Base-by-base conservation (phyloP, 1,140 invertebrate species). In the Zaprionus ornatus region DNA sequence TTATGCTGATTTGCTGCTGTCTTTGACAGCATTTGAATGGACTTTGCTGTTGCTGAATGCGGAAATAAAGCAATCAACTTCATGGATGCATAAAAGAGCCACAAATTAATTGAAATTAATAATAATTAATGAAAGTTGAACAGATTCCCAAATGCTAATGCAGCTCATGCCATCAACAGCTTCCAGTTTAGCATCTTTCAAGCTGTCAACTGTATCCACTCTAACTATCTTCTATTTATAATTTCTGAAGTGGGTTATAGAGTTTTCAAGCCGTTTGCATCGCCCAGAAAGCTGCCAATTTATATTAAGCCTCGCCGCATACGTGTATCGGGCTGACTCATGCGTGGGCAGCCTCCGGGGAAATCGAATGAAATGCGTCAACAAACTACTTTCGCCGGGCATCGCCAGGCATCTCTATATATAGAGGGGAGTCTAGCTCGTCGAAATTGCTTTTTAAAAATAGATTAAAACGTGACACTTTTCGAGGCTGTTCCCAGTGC, bases 381-480 rank as follows among this genome's bases (percentile, higher is more conserved):
- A 48, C 21, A 42, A 72, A 72, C 70, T 72, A 66, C 65, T 52
- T 66, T 59, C 15, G 54, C 4, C 13, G 0, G 4, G 12, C 71
- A 21, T 17, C 29, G 21, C n/a, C n/a, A n/a, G n/a, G n/a, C n/a
- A 37, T 54, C 13, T 10, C 13, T n/a, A 42, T 21, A 54, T 54
- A 25, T 27, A 48, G 17, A 3, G 19, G 4, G 3, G 15, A 61
- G 45, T 27, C 10, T 55, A 48, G 62, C 29, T 55, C 23, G 65
- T 50, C 32, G 52, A 72, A 66, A 62, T 66, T 73, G 62, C 15
- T 60, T 61, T 62, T 40, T 71, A 72, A 76, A 76, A 76, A 76
- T 72, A 72, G 74, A 72, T 66, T 17, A 32, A 29, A 21, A 59
- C 55, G 61, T 76, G 74, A 15, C 25, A 61, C 37, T 42, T 65